Conservation (phyloP, 1,140 invertebrate genomes). For the Thaumatotibia leucotreta region DNA sequence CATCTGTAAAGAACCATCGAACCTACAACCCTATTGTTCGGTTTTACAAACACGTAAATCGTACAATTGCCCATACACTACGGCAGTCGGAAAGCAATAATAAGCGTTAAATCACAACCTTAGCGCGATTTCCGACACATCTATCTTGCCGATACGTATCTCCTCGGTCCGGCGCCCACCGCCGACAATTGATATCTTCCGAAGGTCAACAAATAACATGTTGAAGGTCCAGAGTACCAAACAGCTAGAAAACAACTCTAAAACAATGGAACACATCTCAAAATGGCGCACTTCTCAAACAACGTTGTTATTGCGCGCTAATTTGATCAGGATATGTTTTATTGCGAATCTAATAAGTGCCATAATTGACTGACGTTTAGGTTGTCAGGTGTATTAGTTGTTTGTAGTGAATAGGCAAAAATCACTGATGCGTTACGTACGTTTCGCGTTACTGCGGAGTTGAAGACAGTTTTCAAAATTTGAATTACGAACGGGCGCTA, state of each 20-base stretch:
- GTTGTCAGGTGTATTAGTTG: background rate
- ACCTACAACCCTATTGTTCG: no score
- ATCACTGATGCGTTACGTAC: background rate
- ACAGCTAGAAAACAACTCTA: background rate
- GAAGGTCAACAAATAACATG: constrained; percentile 54
- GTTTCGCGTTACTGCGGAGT: background rate
- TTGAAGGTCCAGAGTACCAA: constrained; percentile 13
- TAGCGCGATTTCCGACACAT: constrained; percentile 38
- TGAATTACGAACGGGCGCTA: background rate
- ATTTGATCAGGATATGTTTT: constrained; percentile 5
- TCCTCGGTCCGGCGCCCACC: constrained; percentile 39
- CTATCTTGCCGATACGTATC: constrained; percentile 47
- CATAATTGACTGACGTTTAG: background rate
- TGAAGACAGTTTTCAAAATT: background rate
- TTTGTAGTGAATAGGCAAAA: background rate
- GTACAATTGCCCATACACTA: no score
- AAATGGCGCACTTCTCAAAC: background rate
- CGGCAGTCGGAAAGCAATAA: constrained; percentile 8
- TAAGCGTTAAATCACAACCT: constrained; percentile 1
- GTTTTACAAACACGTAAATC: no score
- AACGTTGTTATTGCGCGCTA: background rate
- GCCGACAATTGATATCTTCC: constrained; percentile 55
- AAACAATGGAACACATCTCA: background rate
- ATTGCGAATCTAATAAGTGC: background rate
- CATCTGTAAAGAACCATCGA: no score